These are phyloP conservation scores for Entomobrya multifasciata DNA, from an alignment of 2,888 invertebrate species.

Conservation along the genomic window DNA sequence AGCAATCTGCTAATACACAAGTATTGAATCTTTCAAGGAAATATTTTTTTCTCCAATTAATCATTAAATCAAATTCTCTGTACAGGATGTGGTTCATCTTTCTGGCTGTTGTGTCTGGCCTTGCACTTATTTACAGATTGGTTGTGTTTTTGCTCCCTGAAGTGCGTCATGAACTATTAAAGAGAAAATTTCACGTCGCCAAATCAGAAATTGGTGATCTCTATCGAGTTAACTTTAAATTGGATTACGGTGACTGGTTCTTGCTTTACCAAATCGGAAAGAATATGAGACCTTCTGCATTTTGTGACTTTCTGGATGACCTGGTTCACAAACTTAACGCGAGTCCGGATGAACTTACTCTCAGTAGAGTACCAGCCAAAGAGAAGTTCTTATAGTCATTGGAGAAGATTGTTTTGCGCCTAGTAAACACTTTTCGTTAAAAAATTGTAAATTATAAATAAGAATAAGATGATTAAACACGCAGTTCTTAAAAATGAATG, in stretches of 20 bases:
- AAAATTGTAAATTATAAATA: too few species aligned
- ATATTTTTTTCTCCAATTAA: neutral
- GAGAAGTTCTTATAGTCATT: neutral
- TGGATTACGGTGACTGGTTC: slow-evolving; percentile 94
- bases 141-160: slow-evolving; percentile 50
- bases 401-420: too few species aligned
- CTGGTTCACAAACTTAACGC: slow-evolving; percentile 6
- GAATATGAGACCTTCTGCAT: slow-evolving; percentile 93
- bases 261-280: slow-evolving; percentile 91
- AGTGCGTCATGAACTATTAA: slow-evolving; percentile 60
- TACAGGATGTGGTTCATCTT: slow-evolving; percentile 80
- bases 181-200: slow-evolving; percentile 45
- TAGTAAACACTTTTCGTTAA: too few species aligned
- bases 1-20: too few species aligned
- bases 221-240: slow-evolving; percentile 41
- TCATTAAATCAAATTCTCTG: neutral
- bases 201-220: slow-evolving; percentile 39
- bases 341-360: neutral
- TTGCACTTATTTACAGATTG: slow-evolving; percentile 78
- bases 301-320: slow-evolving; percentile 85
- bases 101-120: slow-evolving; percentile 77
- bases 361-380: neutral
- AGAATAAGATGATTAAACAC: too few species aligned
- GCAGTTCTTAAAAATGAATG: too few species aligned
- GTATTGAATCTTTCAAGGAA: neutral